phyloP scores from a whole-genome alignment of 2,113 vertebrate species.

The Cyphomyrus discorhynchus region DNA sequence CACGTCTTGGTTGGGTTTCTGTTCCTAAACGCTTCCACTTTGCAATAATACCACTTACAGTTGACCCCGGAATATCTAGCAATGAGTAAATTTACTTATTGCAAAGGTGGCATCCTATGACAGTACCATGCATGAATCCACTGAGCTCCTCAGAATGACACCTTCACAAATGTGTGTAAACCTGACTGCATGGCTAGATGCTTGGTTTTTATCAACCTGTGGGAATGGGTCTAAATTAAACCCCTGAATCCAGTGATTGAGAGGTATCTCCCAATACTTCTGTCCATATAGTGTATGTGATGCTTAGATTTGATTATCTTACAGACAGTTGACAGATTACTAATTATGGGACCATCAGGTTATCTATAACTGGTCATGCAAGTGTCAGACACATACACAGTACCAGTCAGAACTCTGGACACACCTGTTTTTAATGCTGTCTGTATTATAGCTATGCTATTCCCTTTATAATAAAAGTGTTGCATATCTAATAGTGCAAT shows the following conservation, averaged over 20 bases:
- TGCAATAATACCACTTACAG: neutral
- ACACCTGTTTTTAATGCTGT: neutral
- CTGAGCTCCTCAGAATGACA: neutral
- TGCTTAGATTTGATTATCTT: neutral
- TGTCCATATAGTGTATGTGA: neutral
- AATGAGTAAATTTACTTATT: neutral
- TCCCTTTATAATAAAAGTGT: neutral
- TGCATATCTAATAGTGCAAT: neutral
- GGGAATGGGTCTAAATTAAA: neutral
- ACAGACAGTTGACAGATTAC: neutral
- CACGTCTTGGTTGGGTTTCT: neutral
- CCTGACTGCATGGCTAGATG: neutral
- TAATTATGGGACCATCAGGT: neutral
- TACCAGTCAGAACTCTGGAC: neutral
- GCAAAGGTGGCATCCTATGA: neutral
- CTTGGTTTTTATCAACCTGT: neutral
- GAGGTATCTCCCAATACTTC: neutral
- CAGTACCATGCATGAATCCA: neutral
- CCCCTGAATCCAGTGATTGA: neutral
- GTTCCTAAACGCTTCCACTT: neutral
- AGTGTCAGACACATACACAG: neutral
- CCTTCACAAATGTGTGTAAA: neutral
- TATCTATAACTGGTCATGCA: neutral
- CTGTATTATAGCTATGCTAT: neutral
- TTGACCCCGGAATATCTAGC: neutral